These are phyloP conservation scores for Yoshiicerus persimilis DNA, from an alignment of 1,140 invertebrate genomes.

Conservation along the genomic window DNA sequence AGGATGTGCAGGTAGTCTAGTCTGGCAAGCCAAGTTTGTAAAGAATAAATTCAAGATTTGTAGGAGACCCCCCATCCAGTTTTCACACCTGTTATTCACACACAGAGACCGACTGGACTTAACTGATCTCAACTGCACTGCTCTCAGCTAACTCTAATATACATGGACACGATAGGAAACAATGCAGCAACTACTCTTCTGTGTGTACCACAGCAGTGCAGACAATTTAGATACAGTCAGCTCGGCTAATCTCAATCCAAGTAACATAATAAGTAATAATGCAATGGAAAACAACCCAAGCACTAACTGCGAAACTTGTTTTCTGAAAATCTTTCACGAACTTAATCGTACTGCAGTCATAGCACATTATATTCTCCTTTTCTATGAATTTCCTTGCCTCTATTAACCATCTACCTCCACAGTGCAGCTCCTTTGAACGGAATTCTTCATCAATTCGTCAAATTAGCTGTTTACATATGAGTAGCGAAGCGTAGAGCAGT, in stretches of 20 bases:
- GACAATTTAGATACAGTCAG: constrained; percentile 11
- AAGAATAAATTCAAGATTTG: constrained; percentile 32
- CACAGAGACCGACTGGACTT: constrained; percentile 19
- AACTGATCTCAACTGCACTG: background rate
- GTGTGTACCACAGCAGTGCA: background rate
- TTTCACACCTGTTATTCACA: constrained; percentile 46
- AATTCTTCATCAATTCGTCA: background rate
- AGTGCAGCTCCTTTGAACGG: background rate
- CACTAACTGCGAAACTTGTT: constrained; percentile 5
- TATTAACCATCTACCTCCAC: too few relatives aligned
- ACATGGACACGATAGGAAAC: background rate
- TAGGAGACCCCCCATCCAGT: constrained; percentile 39
- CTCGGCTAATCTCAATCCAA: constrained; percentile 6
- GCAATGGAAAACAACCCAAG: background rate
- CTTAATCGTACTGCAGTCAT: background rate
- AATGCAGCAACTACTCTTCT: background rate
- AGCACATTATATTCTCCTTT: background rate
- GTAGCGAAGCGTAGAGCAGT: background rate
- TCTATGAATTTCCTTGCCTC: background rate
- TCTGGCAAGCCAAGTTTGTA: constrained; percentile 1
- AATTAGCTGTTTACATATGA: background rate
- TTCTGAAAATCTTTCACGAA: background rate
- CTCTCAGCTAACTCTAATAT: background rate
- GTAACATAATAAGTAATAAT: background rate
- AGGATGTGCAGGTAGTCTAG: background rate